Conservation (phyloP, 2,113 vertebrate genomes). For the Platichthys flesus region DNA sequence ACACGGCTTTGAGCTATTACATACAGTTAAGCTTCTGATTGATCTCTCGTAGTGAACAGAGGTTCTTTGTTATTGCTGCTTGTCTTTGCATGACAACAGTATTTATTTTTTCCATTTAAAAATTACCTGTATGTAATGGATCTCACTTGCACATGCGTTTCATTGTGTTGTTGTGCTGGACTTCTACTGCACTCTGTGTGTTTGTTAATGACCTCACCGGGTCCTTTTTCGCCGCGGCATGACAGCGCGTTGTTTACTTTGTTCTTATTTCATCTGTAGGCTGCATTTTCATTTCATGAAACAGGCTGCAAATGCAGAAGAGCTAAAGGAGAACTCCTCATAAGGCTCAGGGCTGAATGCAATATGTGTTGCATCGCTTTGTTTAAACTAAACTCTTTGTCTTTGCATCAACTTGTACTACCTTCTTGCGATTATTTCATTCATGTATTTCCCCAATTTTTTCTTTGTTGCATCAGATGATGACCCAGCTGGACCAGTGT, state of each 20-base stretch:
- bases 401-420: constrained; percentile 27
- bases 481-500: constrained; percentile 97
- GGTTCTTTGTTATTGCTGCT: constrained; percentile 47
- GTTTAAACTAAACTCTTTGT: not conserved
- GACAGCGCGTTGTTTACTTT: not conserved
- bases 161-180: constrained; percentile 25
- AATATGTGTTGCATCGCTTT: not conserved
- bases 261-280: constrained; percentile 1
- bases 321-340: not conserved
- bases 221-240: constrained; percentile 37
- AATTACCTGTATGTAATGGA: constrained; percentile 20
- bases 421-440: constrained; percentile 63
- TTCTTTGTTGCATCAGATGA: constrained; percentile 86
- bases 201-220: constrained; percentile 36
- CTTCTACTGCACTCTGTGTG: constrained; percentile 29
- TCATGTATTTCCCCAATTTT: constrained; percentile 70
- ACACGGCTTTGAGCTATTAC: constrained; percentile 27
- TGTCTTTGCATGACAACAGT: constrained; percentile 67
- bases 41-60: constrained; percentile 37
- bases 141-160: constrained; percentile 22
- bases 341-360: not conserved
- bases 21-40: constrained; percentile 20
- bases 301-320: not conserved
- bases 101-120: not conserved
- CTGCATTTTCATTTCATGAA: constrained; percentile 35